Base-by-base conservation (phyloP, 2,888 invertebrate species). In the Caenorhabditis sp. region DNA sequence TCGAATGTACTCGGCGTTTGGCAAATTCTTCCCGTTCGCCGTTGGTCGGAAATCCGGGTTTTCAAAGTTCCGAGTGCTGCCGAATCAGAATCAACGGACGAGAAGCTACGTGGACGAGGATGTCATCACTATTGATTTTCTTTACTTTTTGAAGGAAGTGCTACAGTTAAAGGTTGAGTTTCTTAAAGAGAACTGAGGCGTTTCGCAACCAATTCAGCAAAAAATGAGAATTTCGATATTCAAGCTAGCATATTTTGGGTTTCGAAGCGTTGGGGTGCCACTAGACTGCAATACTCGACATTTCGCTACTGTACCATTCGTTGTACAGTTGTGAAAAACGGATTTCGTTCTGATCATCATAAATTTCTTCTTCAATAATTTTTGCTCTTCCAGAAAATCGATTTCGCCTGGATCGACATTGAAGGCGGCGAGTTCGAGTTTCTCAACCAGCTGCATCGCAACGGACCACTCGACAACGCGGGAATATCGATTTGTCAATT, bases 341-440 rank as follows among this genome's bases (percentile, higher is more conserved):
- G n/a, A n/a, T n/a, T n/a, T n/a, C n/a, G n/a, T n/a, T n/a, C n/a
- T n/a, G n/a, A n/a, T n/a, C n/a, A n/a, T n/a, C n/a, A 60, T 69
- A n/a, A 51, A 58, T 9, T 60, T 69, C 60, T 60, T 69, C 35
- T 37, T 69, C 9, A 47, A 69, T 9, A 58, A 37, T 20, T 69
- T 51, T 18, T 69, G 24, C 50, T 60, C 11, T 2, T 40, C 28
- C 15, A 74, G 37, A 53, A 67, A 53, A 64, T 82, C 70, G 82
- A 82, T 60, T 64, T 74, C 22, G 32, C 74, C 24, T 78, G 78
- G 65, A 51, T 82, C 32, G 82, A 82, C 50, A 53, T 70, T 32
- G 82, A 82, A 28, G 78, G 79, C 18, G 78, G 74, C 0, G 83
- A 83, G 47, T 80, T 76, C 53, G 71, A 64, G 9, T 56, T 82